These are phyloP conservation scores for Drosophila incognita DNA, from an alignment of 2,888 invertebrate species.

Conservation along the genomic window DNA sequence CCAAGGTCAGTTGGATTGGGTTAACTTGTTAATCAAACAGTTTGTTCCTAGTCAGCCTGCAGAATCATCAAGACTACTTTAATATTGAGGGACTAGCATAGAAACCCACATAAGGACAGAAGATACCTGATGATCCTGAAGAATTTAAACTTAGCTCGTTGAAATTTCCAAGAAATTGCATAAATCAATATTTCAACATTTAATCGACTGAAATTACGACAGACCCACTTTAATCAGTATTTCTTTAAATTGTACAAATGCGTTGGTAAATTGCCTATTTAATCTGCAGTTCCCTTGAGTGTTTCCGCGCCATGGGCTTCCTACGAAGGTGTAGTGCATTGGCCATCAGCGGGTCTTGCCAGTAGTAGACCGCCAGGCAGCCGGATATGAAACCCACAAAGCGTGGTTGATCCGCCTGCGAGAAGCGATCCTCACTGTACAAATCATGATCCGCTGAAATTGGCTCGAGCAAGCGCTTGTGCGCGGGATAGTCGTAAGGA, in stretches of 20 bases:
- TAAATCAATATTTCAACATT: neutral
- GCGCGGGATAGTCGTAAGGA: conserved; percentile 92
- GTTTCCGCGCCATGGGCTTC: neutral
- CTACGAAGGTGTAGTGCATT: conserved; percentile 88
- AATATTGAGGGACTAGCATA: too few relatives aligned
- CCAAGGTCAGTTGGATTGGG: neutral
- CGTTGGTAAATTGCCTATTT: conserved; percentile 55
- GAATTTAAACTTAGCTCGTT: neutral
- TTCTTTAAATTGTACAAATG: conserved; percentile 61
- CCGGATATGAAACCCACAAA: conserved; percentile 87
- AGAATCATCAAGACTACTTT: neutral
- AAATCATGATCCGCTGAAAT: conserved; percentile 89
- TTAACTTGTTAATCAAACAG: neutral
- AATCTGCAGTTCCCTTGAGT: conserved; percentile 5
- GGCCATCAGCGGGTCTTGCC: conserved; percentile 87
- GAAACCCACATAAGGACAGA: too few relatives aligned
- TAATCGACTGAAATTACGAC: too few relatives aligned
- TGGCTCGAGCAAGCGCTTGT: conserved; percentile 93
- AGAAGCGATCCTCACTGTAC: conserved; percentile 90
- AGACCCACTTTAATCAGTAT: conserved; percentile 21
- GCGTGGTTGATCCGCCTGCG: conserved; percentile 86
- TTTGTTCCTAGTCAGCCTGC: neutral
- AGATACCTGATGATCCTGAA: neutral
- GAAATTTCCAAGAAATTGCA: neutral
- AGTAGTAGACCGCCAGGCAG: conserved; percentile 85